Evolutionary conservation across 2,113 vertebrate species (phyloP), one percentile per base, ranked within the genome.

Genomic region (Psittacula cyanocephala): DNA sequence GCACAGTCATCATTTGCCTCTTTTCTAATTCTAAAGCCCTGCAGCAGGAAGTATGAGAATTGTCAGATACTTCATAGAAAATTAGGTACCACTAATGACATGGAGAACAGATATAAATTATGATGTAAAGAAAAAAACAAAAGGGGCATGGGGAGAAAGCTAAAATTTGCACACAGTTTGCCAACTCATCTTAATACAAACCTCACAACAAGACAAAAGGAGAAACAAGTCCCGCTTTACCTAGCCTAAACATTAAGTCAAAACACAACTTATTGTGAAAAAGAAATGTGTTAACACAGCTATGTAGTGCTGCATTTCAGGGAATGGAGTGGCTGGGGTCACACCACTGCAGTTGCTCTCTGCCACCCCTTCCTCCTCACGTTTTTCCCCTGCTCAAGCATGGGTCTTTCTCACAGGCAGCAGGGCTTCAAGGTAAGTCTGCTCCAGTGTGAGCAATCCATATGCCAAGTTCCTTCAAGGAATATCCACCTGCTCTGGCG

Each of bases 401-500:
- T 5, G 5, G 12, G 17, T 23, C 17, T 59, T 53, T 88, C 47
- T 43, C 33, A 70, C 11, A 37, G 41, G 27, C 22, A 29, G 44
- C 37, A 83, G 35, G 71, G 13, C 33, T 57, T 67, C 60, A 37
- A 50, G 13, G 15, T 15, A 69, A 49, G 11, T 4, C 14, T 43
- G 22, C 28, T 79, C 31, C 47, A 23, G 1, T 2, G 1, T 6
- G 20, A 15, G 20, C 10, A 69, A 46, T 60, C 24, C n/a, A n/a
- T 0, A 0, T 16, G 64, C 7, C 64, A 20, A 49, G 6, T 23
- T 65, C 24, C 55, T 46, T 60, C 44, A 50, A 22, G 9, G 17
- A 78, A 29, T 8, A 86, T 8, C 37, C 17, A 11, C 33, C 20
- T 47, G 18, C 69, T 59, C n/a, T 31, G n/a, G 25, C 0, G 1